Base-by-base conservation (phyloP, 2,797 vertebrate species). In the Apogon talboti region DNA sequence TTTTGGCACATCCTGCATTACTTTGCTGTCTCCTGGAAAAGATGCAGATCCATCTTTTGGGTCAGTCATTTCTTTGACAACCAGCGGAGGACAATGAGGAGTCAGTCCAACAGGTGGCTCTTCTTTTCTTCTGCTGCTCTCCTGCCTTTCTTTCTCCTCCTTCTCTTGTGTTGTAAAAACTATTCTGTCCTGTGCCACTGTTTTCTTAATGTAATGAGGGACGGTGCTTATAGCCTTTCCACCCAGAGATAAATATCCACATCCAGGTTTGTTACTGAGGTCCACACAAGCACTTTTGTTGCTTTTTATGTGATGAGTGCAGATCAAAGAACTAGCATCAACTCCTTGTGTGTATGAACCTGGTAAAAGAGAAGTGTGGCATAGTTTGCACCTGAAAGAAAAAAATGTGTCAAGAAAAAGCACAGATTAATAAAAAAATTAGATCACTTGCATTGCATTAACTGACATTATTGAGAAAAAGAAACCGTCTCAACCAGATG, bases 311-410 rank as follows among this genome's bases (percentile, higher is more conserved):
- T 90, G 87, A 33, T 74, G 66, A 51, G 50, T 9, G 49, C 90
- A 91, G 56, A 83, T 68, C 65, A 89, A 66, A 35, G 59, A 77
- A 12, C 65, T 49, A 2, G 56, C 15, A 4, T 78, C 80, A 4
- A 47, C 55, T 42, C 74, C 83, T 9, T 62, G 66, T 15, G 30
- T 78, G 66, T 79, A 91, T 1, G 71, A 87, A 3, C 71, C 73
- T 0, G 82, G 58, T 44, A 90, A 44, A 6, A 91, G 87, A 62
- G 75, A 66, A 51, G 75, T 66, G 57, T n/a, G 38, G 50, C 91
- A 92, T 41, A 79, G 30, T 57, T 28, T 79, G 67, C 89, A 91
- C 59, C 92, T 92, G 63, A 53, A 81, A 74, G 33, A 71, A 11
- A 68, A 68, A 67, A 66, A 44, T 6, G 7, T 14, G 13, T 12